Conservation (phyloP, 2,113 vertebrate genomes). For the Axis porcinus region DNA sequence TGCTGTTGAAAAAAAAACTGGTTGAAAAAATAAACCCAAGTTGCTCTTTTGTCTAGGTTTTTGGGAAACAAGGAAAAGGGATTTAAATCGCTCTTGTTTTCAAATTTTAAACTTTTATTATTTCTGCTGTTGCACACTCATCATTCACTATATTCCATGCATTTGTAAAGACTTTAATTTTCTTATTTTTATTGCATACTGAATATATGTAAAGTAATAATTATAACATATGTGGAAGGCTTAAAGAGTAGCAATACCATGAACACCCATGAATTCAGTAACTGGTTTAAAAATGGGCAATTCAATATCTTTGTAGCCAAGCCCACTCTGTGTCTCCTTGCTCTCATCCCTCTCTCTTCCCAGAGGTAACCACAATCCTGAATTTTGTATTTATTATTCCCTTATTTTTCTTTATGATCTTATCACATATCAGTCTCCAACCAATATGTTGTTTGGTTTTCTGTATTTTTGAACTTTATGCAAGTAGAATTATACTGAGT, state of each 20-base stretch:
- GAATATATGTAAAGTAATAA: background rate
- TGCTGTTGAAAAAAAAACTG: background rate
- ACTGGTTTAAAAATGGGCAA: background rate
- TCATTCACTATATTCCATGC: background rate
- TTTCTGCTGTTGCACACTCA: background rate
- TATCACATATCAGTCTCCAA: background rate
- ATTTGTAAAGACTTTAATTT: background rate
- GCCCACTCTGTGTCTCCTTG: background rate
- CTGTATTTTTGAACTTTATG: background rate
- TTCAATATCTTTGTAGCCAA: background rate
- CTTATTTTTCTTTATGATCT: background rate
- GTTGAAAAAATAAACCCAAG: background rate
- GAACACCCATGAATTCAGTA: background rate
- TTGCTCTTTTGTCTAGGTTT: background rate
- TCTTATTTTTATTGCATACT: background rate
- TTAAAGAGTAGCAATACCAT: background rate
- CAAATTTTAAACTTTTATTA: background rate
- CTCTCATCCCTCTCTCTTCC: background rate
- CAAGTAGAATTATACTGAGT: background rate
- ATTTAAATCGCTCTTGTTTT: background rate
- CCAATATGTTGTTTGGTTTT: background rate
- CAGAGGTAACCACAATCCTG: background rate
- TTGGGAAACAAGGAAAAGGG: background rate
- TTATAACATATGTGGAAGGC: background rate
- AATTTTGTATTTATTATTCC: background rate